These are phyloP conservation scores for Theropithecus gelada DNA, from an alignment of 2,113 vertebrate genomes.

Conservation along the genomic window DNA sequence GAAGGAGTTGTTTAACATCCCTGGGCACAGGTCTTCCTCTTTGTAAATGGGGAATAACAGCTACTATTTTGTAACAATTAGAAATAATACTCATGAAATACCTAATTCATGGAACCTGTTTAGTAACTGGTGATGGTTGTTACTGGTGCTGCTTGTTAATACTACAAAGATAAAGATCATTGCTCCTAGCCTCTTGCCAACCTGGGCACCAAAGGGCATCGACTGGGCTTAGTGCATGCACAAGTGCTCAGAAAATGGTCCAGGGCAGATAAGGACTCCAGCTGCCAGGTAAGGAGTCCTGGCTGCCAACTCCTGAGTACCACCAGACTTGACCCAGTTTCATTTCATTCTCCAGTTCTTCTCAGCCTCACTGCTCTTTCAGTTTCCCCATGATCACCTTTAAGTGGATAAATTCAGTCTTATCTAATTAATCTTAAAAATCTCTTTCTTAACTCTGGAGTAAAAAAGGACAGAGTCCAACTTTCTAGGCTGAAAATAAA, in stretches of 20 bases:
- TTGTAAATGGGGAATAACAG: not conserved
- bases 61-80: not conserved
- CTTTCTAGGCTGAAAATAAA: conserved; percentile 29
- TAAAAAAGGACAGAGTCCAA: conserved; percentile 7
- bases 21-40: not conserved
- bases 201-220: not conserved
- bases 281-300: not conserved
- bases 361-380: not conserved
- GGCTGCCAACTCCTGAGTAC: not conserved
- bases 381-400: not conserved
- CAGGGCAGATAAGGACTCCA: not conserved
- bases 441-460: not conserved
- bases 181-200: not conserved
- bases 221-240: not conserved
- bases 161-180: not conserved
- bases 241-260: not conserved
- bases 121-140: not conserved
- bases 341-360: not conserved
- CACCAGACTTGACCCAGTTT: not conserved
- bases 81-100: not conserved
- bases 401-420: conserved; percentile 8
- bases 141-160: not conserved
- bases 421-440: conserved; percentile 38
- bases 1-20: not conserved
- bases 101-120: not conserved